Evolutionary conservation across 2,888 invertebrate species (phyloP).

Genomic region (Pyrgus malvae): DNA sequence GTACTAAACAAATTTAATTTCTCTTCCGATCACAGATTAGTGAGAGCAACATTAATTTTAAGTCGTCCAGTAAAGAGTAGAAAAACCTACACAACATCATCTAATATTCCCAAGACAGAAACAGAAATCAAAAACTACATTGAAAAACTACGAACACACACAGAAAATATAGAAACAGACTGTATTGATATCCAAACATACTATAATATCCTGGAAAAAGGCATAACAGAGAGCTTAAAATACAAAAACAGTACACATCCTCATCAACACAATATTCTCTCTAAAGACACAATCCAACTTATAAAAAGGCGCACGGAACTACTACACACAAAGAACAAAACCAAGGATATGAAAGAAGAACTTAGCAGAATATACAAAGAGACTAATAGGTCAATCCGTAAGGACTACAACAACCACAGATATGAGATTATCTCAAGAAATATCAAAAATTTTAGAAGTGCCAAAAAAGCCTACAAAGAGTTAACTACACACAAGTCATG

Average conservation of each 20-base stretch:
- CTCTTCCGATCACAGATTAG: slow-evolving; percentile 12
- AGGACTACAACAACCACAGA: slow-evolving; percentile 27
- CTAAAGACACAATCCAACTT: neutral
- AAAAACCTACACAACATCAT: neutral
- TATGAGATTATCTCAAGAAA: neutral
- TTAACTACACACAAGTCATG: neutral
- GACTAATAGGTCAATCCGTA: slow-evolving; percentile 16
- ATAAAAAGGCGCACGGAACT: slow-evolving; percentile 22
- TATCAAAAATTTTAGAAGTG: neutral
- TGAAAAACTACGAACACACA: neutral
- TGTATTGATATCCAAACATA: slow-evolving; percentile 9
- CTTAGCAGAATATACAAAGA: slow-evolving; percentile 22
- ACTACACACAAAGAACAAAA: slow-evolving; percentile 20
- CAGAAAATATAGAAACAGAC: neutral
- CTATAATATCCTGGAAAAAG: slow-evolving; percentile 17
- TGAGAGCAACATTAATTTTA: neutral
- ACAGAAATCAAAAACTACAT: slow-evolving; percentile 2
- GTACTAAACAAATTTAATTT: slow-evolving; percentile 11
- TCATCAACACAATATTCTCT: slow-evolving; percentile 2
- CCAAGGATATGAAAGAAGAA: slow-evolving; percentile 25
- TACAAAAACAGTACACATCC: neutral
- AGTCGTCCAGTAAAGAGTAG: slow-evolving; percentile 6
- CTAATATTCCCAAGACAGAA: neutral
- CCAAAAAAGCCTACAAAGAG: neutral
- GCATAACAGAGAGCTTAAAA: slow-evolving; percentile 8